Percentiles rank a stretch among this genome's conserved stretches.
phyloP scores from a whole-genome alignment of 2,888 invertebrate genomes.

The Lottia scabra region DNA sequence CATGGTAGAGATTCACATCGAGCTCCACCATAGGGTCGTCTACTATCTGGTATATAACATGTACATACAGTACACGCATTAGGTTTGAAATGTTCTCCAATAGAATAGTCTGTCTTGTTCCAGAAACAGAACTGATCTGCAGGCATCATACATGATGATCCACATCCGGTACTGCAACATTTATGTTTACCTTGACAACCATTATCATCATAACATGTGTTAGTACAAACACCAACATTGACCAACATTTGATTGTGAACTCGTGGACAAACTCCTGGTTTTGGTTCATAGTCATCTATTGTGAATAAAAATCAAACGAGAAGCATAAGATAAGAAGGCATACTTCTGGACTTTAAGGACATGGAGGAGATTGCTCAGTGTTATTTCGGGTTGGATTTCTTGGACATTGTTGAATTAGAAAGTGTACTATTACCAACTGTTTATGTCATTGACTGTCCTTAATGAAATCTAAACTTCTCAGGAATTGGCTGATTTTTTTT shows the following conservation, averaged over 20 bases:
- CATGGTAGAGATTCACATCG: neutral
- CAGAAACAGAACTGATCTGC: neutral
- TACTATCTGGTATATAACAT: neutral
- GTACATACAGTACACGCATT: neutral
- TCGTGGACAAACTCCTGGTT: neutral
- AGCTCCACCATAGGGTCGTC: neutral
- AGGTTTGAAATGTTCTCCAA: neutral
- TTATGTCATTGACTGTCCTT: too few species aligned
- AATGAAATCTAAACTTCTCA: too few species aligned
- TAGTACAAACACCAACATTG: neutral
- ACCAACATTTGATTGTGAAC: neutral
- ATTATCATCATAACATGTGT: neutral
- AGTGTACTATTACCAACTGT: too few species aligned
- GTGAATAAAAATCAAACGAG: too few species aligned
- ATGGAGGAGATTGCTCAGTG: too few species aligned
- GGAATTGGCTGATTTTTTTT: too few species aligned
- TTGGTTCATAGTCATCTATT: neutral
- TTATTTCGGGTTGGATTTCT: too few species aligned
- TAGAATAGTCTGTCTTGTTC: neutral
- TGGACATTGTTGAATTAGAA: too few species aligned
- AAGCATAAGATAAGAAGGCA: too few species aligned
- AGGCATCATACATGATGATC: neutral
- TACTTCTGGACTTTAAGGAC: too few species aligned
- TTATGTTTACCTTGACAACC: neutral
- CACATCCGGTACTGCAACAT: neutral